Conservation (phyloP, 2,888 invertebrate species). For the Therioaphis trifolii region DNA sequence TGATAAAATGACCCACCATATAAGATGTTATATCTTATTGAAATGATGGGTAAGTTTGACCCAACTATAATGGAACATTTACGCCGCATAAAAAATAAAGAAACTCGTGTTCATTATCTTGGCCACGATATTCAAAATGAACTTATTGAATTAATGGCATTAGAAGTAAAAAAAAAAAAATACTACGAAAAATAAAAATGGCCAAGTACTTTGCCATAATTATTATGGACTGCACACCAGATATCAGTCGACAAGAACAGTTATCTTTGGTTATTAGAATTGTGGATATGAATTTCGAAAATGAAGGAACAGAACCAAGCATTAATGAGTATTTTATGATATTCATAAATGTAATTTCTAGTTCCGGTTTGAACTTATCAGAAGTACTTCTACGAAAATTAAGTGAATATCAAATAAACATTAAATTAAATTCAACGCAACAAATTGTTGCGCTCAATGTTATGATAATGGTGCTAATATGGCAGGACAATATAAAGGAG, state of each 20-base stretch:
- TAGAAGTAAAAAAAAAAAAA: constrained; percentile 38
- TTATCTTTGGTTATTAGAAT: constrained; percentile 9
- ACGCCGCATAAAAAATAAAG: constrained; percentile 35
- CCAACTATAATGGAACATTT: constrained; percentile 26
- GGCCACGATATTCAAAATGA: constrained; percentile 48
- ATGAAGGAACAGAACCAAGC: not conserved
- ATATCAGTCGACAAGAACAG: not conserved
- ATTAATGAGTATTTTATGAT: not conserved
- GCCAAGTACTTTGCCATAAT: constrained; percentile 41
- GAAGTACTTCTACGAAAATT: constrained; percentile 1
- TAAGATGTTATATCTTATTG: constrained; percentile 1
- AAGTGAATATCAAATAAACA: not conserved
- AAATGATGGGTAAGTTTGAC: constrained; percentile 33
- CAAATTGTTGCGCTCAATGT: not conserved
- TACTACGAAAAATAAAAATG: constrained; percentile 21
- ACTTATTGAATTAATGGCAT: constrained; percentile 42
- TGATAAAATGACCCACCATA: not conserved
- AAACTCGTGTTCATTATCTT: constrained; percentile 39
- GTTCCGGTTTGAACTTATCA: not conserved
- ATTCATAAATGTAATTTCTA: not conserved
- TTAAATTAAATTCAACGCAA: too few relatives aligned
- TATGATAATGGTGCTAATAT: constrained; percentile 39
- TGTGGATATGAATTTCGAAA: not conserved
- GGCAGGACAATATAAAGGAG: constrained; percentile 12
- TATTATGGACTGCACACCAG: constrained; percentile 24